Evolutionary conservation across 2,888 invertebrate species (phyloP), one percentile per base, ranked within the genome.

Genomic region (Agriopis marginaria): DNA sequence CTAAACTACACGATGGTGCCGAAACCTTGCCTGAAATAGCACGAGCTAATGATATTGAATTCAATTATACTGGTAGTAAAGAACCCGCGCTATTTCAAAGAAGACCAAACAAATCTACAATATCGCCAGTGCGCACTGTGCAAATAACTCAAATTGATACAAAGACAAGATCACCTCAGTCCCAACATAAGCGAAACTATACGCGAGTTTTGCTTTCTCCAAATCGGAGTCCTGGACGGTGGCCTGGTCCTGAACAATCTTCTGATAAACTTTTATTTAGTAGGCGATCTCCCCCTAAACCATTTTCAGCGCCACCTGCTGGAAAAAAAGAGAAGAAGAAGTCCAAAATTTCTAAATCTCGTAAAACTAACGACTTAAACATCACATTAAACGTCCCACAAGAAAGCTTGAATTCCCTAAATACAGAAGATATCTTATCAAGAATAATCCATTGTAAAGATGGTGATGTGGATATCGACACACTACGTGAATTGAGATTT

Each of bases 381-480:
- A 93, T 94, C 47, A 93, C 93, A 2, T 81, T 94, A 8, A 91
- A 92, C 70, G 93, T 94, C 9, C 93, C 93, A 51, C 85, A 92
- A 82, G 90, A 92, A 79, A 91, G 89, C 63, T 78, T 94, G 65
- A 79, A 84, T 73, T 90, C 91, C 9, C 83, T 94, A 12, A 91
- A 91, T 72, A 91, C 92, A 3, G 85, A 89, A 75, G 92, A 93
- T 78, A 93, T 94, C 74, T 80, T 95, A 9, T 85, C 88, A 5
- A 88, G 93, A 74, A 93, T 94, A 53, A 89, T 94, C 50, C 88
- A 88, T 69, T 94, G 94, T 75, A 89, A 86, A 70, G 91, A 92
- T 75, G 82, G 80, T 66, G 94, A 94, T 72, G 92, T 95, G 64
- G 93, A 95, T 71, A 92, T 95, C 53, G 85, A 89, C 63, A 94